These are phyloP conservation scores for Mionectes macconnelli DNA, from an alignment of 2,113 vertebrate genomes.

Conservation along the genomic window DNA sequence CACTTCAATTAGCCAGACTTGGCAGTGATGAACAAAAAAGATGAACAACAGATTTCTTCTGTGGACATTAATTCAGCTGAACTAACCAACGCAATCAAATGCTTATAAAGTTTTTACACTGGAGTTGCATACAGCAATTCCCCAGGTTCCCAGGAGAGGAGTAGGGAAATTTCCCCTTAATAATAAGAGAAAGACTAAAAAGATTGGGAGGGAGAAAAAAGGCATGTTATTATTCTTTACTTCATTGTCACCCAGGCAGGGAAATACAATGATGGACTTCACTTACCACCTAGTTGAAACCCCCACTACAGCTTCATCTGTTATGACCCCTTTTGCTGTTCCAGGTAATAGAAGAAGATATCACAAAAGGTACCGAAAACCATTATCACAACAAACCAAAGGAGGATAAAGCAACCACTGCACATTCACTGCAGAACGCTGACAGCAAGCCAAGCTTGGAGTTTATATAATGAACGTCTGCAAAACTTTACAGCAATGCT, in stretches of 20 bases:
- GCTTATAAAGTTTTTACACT: neutral
- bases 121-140: neutral
- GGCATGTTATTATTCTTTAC: neutral
- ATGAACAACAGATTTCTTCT: neutral
- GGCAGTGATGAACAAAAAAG: neutral
- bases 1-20: constrained; percentile 3
- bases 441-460: neutral
- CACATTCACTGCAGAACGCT: neutral
- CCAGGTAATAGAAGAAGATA: neutral
- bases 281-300: neutral
- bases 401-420: neutral
- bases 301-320: neutral
- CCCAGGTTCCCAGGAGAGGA: neutral
- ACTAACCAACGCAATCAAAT: constrained; percentile 1
- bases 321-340: neutral
- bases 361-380: neutral
- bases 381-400: neutral
- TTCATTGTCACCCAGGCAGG: neutral
- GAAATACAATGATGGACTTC: neutral
- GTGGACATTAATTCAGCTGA: neutral
- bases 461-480: neutral
- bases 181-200: neutral
- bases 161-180: neutral
- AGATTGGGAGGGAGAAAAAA: neutral
- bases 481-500: constrained; percentile 20